Evolutionary conservation across 2,888 invertebrate species (phyloP), one percentile per base, ranked within the genome.

Genomic region (Stenotaenia linearis): DNA sequence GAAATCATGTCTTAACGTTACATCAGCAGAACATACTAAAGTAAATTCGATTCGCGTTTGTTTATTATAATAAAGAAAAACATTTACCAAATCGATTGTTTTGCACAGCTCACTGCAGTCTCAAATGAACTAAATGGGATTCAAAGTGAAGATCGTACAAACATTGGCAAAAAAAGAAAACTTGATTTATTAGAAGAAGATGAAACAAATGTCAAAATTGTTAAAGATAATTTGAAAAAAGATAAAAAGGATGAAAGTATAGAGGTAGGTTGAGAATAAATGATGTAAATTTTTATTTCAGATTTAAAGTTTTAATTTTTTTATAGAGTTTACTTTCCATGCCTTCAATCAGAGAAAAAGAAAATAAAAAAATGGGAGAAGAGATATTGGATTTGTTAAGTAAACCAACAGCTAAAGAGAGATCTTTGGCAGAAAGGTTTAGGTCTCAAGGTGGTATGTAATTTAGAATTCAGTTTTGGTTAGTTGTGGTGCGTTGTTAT

Each of bases 381-480:
- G 98, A 98, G 88, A 98, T 98, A 79, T 89, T 96, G 84, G 96
- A 96, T 84, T 88, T 98, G 18, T 87, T 98, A 0, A 97, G 96
- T 83, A 96, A 96, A 86, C 97, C 97, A 9, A 97, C 97, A 0
- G 97, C 97, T 0, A 98, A 98, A 86, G 97, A 98, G 87, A 91
- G 93, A 83, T 96, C 95, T 0, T 88, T 98, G n/a, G 95, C 96
- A 0, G 97, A 98, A 87, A 91, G 96, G 83, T 98, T 98, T 86
- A 92, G 95, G 84, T 97, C 97, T 18, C 96, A 97, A 89, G 97
- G 97, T 84, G 97, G 94, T 83, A 84, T 69, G 15, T 4, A 15
- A 2, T 10, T 15, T 3, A 25, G 10, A 5, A 32, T 15, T 35
- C 4, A 30, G 7, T 74, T 75, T 32, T 32, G 15, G 21, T 35